These are phyloP conservation scores for Eupithecia inturbata DNA, from an alignment of 2,888 invertebrate genomes.

Conservation along the genomic window DNA sequence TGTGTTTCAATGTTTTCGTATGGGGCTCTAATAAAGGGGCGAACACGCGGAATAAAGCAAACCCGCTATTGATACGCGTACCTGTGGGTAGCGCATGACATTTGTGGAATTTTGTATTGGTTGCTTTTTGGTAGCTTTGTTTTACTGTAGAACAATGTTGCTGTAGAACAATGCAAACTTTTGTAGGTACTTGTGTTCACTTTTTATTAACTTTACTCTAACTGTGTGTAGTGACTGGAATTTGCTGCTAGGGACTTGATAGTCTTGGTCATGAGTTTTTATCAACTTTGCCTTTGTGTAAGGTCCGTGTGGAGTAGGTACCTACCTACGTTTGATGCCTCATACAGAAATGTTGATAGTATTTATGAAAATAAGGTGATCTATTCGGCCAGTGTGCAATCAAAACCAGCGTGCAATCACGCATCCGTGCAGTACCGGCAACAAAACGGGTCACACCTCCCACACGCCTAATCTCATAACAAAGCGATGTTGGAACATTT, in stretches of 20 bases:
- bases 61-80: constrained; percentile 68
- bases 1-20: constrained; percentile 77
- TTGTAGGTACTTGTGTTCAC: neutral
- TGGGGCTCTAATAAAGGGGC: constrained; percentile 74
- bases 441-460: constrained; percentile 53
- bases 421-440: constrained; percentile 37
- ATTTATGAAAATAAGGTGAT: neutral
- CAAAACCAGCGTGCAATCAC: constrained; percentile 46
- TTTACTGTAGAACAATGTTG: constrained; percentile 13
- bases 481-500: constrained; percentile 82
- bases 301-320: neutral
- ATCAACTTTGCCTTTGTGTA: neutral
- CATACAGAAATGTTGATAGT: neutral
- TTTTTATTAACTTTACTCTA: neutral
- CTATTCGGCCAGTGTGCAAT: constrained; percentile 16
- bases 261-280: neutral
- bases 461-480: constrained; percentile 82
- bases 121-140: constrained; percentile 23
- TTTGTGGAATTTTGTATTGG: constrained; percentile 39
- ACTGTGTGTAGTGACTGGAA: too few species aligned
- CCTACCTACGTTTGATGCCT: neutral
- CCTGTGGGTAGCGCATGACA: constrained; percentile 19
- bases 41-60: constrained; percentile 69
- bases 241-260: too few species aligned
- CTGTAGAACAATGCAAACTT: neutral